phyloP scores from a whole-genome alignment of 2,113 vertebrate genomes.

The Acrocephalus arundinaceus region DNA sequence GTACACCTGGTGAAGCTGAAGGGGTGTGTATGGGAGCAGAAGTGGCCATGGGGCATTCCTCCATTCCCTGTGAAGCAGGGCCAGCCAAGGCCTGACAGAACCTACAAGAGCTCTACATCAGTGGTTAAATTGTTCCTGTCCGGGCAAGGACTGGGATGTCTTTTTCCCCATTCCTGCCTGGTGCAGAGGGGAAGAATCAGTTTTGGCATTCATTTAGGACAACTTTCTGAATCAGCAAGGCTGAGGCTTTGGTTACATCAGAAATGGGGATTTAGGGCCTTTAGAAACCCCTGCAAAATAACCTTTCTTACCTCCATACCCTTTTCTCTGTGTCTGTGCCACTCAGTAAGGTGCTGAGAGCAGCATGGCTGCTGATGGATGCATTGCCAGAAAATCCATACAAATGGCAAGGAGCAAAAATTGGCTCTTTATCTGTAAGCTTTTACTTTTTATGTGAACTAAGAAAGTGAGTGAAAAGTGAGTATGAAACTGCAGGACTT shows the following conservation, averaged over 20 bases:
- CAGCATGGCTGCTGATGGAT: not conserved
- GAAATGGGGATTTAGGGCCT: not conserved
- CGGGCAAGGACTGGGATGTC: not conserved
- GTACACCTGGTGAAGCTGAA: constrained; percentile 24
- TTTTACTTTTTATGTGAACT: not conserved
- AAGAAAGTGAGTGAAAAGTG: not conserved
- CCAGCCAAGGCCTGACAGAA: not conserved
- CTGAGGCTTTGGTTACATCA: not conserved
- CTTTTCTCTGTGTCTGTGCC: not conserved
- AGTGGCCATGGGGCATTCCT: constrained; percentile 20
- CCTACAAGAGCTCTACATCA: not conserved
- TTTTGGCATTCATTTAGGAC: not conserved
- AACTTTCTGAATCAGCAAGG: not conserved
- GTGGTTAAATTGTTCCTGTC: not conserved
- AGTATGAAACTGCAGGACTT: not conserved
- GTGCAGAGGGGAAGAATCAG: not conserved
- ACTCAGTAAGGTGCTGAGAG: not conserved
- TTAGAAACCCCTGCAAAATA: not conserved
- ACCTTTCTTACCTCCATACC: not conserved
- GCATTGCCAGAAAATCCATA: not conserved
- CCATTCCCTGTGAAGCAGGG: not conserved
- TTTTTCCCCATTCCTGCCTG: not conserved
- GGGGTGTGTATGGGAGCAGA: not conserved
- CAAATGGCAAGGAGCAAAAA: not conserved
- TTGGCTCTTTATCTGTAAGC: not conserved